Conservation (phyloP, 1,140 invertebrate genomes). For the Neodiprion lecontei region DNA sequence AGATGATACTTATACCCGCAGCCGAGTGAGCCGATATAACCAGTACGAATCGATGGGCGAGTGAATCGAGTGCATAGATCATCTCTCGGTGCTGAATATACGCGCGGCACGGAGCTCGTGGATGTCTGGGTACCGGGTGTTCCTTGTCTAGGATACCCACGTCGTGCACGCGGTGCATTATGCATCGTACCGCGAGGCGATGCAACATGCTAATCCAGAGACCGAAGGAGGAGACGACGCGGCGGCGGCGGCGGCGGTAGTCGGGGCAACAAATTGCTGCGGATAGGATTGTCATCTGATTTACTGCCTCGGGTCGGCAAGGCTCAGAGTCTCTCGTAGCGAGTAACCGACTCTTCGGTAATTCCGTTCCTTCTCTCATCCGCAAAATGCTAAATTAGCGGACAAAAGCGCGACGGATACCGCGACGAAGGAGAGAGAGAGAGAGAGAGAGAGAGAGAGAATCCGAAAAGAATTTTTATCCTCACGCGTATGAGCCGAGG, state of each 20-base stretch:
- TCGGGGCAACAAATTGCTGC: not conserved
- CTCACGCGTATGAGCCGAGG: not conserved
- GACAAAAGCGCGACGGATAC: constrained; percentile 14
- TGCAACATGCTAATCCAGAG: not conserved
- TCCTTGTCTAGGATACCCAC: not conserved
- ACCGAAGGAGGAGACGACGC: not conserved
- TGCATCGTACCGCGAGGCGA: not conserved
- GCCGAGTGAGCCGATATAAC: no score
- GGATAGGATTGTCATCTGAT: constrained; percentile 5
- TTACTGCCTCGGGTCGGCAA: not conserved
- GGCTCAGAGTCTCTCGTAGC: not conserved
- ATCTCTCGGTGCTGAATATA: not conserved
- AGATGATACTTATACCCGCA: no score
- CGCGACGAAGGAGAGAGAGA: constrained; percentile 13
- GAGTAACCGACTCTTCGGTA: constrained; percentile 13
- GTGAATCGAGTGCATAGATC: not conserved
- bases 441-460: not conserved
- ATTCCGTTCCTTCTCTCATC: not conserved
- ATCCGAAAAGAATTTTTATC: not conserved
- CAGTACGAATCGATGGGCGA: not conserved
- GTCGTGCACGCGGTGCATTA: not conserved
- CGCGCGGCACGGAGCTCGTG: not conserved
- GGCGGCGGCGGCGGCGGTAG: not conserved
- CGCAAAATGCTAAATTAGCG: no score
- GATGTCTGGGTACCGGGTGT: not conserved